These are phyloP conservation scores for Microcebus lehilahytsara DNA, from an alignment of 2,113 vertebrate genomes.

Conservation along the genomic window DNA sequence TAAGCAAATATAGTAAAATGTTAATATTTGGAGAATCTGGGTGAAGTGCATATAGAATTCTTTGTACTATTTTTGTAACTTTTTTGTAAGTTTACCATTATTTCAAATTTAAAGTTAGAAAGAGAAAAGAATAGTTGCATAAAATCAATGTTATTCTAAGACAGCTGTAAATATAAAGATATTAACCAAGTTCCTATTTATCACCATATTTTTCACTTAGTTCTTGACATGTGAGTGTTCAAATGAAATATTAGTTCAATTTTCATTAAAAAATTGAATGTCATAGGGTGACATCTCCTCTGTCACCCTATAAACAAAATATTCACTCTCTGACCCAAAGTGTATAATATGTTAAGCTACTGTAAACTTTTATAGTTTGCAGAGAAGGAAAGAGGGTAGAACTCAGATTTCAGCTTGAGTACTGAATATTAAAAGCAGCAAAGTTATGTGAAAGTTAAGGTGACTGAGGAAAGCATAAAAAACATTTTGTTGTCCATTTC, in stretches of 20 bases:
- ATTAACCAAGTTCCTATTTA: background rate
- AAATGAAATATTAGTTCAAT: background rate
- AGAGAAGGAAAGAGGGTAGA: background rate
- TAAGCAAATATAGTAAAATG: background rate
- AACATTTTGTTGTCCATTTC: background rate
- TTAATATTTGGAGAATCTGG: background rate
- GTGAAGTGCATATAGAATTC: background rate
- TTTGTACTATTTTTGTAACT: no score
- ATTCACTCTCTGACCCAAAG: background rate
- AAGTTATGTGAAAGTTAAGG: background rate
- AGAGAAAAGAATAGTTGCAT: background rate
- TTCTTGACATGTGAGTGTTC: background rate
- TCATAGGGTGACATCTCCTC: background rate
- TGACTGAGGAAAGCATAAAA: background rate
- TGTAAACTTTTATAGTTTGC: background rate
- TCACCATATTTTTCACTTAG: background rate
- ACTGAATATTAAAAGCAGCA: conserved; percentile 12
- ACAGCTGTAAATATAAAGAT: background rate
- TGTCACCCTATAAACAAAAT: background rate
- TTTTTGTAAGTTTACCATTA: background rate
- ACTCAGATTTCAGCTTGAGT: background rate
- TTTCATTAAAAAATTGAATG: background rate
- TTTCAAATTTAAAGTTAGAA: conserved; percentile 25
- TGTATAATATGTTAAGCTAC: background rate
- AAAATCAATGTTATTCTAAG: background rate